Evolutionary conservation across 92 coral and sea anemone species (phyloP).

Genomic region (Epizoanthus stellaris): DNA sequence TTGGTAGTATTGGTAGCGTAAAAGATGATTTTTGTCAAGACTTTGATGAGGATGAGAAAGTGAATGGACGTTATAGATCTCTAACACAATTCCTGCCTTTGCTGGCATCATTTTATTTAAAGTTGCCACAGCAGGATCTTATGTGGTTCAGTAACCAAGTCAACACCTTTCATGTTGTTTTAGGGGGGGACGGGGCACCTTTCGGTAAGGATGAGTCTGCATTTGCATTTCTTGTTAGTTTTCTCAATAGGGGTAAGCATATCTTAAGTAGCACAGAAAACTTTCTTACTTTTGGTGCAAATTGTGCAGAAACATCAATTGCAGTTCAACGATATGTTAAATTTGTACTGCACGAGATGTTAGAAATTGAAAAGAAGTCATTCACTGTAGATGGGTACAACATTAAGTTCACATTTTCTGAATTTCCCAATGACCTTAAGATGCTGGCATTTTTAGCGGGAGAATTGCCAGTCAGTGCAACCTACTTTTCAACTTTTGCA

Average conservation of each 20-base stretch:
- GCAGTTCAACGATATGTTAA: constrained; percentile 69
- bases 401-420: constrained; percentile 74
- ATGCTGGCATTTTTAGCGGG: constrained; percentile 78
- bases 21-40: constrained; percentile 72
- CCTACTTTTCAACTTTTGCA: constrained; percentile 75
- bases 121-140: constrained; percentile 53
- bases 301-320: constrained; percentile 70
- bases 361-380: constrained; percentile 71
- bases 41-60: constrained; percentile 58
- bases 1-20: constrained; percentile 67
- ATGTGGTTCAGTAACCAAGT: constrained; percentile 66
- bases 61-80: constrained; percentile 65
- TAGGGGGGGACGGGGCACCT: constrained; percentile 77
- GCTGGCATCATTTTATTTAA: constrained; percentile 72
- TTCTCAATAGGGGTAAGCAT: constrained; percentile 76
- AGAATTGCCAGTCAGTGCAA: constrained; percentile 76
- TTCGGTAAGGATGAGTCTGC: constrained; percentile 80
- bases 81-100: constrained; percentile 49
- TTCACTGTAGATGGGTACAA: constrained; percentile 53
- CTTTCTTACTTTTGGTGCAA: constrained; percentile 70
- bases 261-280: constrained; percentile 77
- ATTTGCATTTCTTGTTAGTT: constrained; percentile 73
- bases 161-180: constrained; percentile 67
- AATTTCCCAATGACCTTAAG: constrained; percentile 76
- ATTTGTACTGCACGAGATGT: constrained; percentile 64